phyloP scores from a whole-genome alignment of 2,113 vertebrate species.

The Turdus rufiventris region DNA sequence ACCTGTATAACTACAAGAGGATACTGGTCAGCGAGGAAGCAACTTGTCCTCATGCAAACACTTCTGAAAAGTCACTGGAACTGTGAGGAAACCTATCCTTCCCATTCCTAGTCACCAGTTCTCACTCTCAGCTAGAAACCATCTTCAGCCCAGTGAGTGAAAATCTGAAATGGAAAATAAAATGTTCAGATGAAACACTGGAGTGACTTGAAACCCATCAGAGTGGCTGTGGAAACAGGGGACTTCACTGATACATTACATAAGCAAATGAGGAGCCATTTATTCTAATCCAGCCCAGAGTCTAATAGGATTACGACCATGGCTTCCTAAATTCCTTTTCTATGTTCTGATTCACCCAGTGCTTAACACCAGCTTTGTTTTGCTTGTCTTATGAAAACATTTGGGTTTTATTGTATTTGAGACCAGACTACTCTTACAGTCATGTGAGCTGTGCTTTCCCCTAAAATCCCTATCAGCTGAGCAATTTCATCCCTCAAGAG shows the following conservation, averaged over 20 bases:
- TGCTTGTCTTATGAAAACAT: background rate
- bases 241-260: background rate
- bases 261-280: background rate
- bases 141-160: background rate
- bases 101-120: background rate
- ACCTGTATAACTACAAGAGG: background rate
- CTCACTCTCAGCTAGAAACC: background rate
- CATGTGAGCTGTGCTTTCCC: background rate
- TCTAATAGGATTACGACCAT: background rate
- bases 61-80: background rate
- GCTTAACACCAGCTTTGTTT: background rate
- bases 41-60: background rate
- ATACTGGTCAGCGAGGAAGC: background rate
- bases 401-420: background rate
- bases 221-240: background rate
- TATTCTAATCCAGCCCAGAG: conserved; percentile 6
- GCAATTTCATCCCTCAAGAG: background rate
- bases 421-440: background rate
- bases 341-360: background rate
- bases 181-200: background rate
- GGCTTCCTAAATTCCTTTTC: conserved; percentile 14
- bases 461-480: background rate
- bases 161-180: background rate
- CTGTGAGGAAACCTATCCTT: background rate
- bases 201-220: background rate